Conservation (phyloP, 2,113 vertebrate species). For the Brevimyrus niger region DNA sequence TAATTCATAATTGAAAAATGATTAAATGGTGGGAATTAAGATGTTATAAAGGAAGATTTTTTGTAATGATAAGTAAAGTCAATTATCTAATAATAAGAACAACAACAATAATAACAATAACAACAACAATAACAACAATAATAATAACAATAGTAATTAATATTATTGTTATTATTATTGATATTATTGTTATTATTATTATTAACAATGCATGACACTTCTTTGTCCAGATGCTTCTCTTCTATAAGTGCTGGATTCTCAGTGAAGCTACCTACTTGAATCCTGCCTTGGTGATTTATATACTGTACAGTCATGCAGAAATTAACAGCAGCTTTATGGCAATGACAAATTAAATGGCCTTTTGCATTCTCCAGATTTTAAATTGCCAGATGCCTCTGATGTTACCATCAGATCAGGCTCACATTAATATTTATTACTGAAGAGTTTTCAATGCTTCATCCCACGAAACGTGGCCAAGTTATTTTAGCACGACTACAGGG, state of each 20-base stretch:
- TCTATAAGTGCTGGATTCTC: neutral
- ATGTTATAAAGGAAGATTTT: neutral
- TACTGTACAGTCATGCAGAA: neutral
- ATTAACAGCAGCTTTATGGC: neutral
- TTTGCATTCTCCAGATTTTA: neutral
- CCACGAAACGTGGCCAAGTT: neutral
- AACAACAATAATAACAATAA: neutral
- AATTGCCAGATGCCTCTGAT: neutral
- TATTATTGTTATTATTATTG: too few species aligned
- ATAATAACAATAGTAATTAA: neutral
- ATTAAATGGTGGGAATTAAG: neutral
- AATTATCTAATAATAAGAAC: neutral
- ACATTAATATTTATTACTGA: neutral
- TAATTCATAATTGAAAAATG: neutral
- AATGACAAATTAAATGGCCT: neutral
- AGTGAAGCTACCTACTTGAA: neutral
- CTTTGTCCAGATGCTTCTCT: neutral
- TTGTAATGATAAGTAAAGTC: neutral
- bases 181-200: neutral
- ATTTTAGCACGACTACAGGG: neutral
- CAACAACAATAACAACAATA: neutral
- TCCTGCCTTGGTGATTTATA: neutral
- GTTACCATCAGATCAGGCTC: neutral
- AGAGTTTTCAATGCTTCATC: neutral
- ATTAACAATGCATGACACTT: neutral